Base-by-base conservation (phyloP, 2,888 invertebrate genomes). In the Trichopoda pennipes region DNA sequence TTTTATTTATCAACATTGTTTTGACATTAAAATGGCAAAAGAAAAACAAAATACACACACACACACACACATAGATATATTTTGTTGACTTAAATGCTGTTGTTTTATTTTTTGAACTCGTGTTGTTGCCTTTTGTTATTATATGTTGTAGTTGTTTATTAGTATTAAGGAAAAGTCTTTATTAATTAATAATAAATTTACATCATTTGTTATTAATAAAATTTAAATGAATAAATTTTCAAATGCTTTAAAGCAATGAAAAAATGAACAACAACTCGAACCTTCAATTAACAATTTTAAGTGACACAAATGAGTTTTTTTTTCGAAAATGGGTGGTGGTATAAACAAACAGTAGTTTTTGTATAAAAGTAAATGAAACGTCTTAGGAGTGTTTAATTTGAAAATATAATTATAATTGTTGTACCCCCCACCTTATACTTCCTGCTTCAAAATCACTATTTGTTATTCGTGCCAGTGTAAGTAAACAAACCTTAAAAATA, bases 161-260 rank as follows among this genome's bases (percentile, higher is more conserved):
- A 73, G 44, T 44, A 7, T 68, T 17, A 23, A n/a, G 17, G 63
- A 68, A 61, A 77, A 51, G 49, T 60, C 78, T 68, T 63, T 53
- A 80, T 80, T 80, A 79, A 81, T 77, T 73, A 81, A 68, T 77
- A 73, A 81, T 77, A 69, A 77, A 73, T 81, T 73, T 53, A 51
- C 61, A 68, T 81, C 81, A 81, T 77, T 81, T 68, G 68, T 72
- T 81, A 81, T 77, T 76, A 77, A 81, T 81, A 73, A 81, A 81
- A 61, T 61, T 77, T 77, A 49, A 17, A 32, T 69, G 68, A 68
- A 61, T 60, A 19, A 44, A 21, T 72, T 56, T 64, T 53, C 47
- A 69, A 69, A 78, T 58, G 63, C 64, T 68, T 73, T 64, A 35
- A 70, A 60, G 53, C 70, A 17, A 32, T 70, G 28, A 53, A 55